phyloP scores from a whole-genome alignment of 2,797 vertebrate genomes.

The Todus mexicanus region DNA sequence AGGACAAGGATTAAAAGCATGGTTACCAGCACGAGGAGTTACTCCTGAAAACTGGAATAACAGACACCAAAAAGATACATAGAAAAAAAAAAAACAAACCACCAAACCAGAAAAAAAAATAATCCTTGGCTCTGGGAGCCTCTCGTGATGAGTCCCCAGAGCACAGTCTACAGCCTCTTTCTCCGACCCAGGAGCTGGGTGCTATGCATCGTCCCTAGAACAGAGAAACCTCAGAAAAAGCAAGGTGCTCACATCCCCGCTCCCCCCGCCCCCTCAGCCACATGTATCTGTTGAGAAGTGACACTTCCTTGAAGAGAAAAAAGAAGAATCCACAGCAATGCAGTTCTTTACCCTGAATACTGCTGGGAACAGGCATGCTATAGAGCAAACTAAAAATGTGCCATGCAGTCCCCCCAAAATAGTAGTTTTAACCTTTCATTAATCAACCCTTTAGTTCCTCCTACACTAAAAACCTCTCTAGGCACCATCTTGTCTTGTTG shows the following conservation, averaged over 20 bases:
- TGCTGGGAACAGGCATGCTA: not conserved
- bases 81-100: not conserved
- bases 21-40: not conserved
- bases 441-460: not conserved
- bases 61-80: not conserved
- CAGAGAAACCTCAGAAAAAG: not conserved
- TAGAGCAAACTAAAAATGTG: not conserved
- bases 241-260: rapidly evolving
- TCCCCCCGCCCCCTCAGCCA: no score
- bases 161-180: not conserved
- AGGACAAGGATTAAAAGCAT: not conserved
- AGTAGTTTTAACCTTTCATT: not conserved
- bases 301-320: not conserved
- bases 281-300: rapidly evolving
- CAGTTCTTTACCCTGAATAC: not conserved
- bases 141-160: rapidly evolving
- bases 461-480: not conserved
- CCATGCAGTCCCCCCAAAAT: not conserved
- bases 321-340: not conserved
- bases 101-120: not conserved
- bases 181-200: not conserved
- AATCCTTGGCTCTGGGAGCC: not conserved
- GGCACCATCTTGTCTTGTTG: not conserved
- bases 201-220: rapidly evolving
- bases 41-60: not conserved